Evolutionary conservation across 2,888 invertebrate species (phyloP), one percentile per base, ranked within the genome.

Genomic region (Drosophila siamana): DNA sequence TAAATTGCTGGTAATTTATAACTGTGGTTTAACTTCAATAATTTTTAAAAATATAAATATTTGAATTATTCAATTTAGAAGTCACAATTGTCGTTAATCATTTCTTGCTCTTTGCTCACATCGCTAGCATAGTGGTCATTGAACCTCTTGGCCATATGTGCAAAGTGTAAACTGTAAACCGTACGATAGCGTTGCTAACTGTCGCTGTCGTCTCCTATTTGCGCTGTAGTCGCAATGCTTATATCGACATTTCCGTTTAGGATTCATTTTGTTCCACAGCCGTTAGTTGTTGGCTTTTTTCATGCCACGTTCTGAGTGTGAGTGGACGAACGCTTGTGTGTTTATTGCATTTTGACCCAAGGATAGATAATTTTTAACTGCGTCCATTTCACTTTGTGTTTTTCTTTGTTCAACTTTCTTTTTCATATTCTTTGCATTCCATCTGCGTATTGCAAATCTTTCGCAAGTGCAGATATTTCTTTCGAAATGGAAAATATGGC

Each of bases 221-320:
- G 52, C 48, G 41, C 62, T 46, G 78, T 50, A 57, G 54, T 57
- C 57, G 78, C 86, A 77, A 78, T 83, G 83, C 88, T 86, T 78
- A 83, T 86, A 88, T 84, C 87, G 88, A 84, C 84, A 88, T 84
- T 84, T 84, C 88, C 84, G 84, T 83, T 84, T 80, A 86, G 88
- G 81, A 88, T 88, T 86, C 87, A 84, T 84, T 84, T 83, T 86
- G 84, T 64, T 73, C 75, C 46, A 47, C 61, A 66, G 61, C 76
- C 68, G 78, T 84, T 86, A 71, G 78, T 82, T 74, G 80, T 82
- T 82, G 62, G 40, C 60, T 67, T 57, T 74, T 56, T 40, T 30
- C 59, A 28, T 60, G 41, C 15, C 16, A 46, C 38, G 5, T 16
- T 43, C 40, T 56, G 2, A 30, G 13, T 40, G 8, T 33, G 22